Conservation (phyloP, 2,888 invertebrate species). For the Tribolium freemani region DNA sequence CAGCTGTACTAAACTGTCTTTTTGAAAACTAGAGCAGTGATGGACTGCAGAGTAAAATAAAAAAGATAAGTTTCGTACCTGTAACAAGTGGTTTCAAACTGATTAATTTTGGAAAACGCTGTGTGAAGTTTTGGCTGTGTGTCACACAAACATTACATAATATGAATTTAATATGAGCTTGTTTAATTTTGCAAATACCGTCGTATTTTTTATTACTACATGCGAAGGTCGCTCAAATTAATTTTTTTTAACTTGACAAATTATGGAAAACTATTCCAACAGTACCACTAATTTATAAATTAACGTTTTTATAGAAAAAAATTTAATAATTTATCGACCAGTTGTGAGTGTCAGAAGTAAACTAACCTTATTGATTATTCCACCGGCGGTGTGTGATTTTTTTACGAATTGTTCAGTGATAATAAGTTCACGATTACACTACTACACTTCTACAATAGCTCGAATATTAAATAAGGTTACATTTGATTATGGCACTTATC, state of each 20-base stretch:
- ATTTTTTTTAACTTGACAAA: neutral
- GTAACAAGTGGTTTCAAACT: neutral
- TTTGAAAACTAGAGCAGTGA: no score
- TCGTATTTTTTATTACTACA: neutral
- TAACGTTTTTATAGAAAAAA: neutral
- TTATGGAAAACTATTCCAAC: neutral
- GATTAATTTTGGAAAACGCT: neutral
- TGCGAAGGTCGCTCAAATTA: neutral
- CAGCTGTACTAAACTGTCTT: no score
- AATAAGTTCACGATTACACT: neutral
- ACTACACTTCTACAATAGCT: neutral
- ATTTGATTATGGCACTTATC: constrained; percentile 23
- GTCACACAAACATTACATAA: neutral
- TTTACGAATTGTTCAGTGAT: constrained; percentile 10
- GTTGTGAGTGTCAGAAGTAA: neutral
- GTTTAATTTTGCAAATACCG: neutral
- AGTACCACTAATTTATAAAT: neutral
- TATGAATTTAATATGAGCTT: neutral
- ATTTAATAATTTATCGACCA: neutral
- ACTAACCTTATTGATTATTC: constrained; percentile 30
- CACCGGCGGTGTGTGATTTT: constrained; percentile 13
- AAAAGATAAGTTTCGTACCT: no score
- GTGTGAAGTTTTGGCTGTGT: neutral
- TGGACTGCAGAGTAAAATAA: no score
- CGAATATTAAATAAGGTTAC: neutral